phyloP scores from a whole-genome alignment of 2,888 invertebrate genomes.

The Chymomyza fuscimana region DNA sequence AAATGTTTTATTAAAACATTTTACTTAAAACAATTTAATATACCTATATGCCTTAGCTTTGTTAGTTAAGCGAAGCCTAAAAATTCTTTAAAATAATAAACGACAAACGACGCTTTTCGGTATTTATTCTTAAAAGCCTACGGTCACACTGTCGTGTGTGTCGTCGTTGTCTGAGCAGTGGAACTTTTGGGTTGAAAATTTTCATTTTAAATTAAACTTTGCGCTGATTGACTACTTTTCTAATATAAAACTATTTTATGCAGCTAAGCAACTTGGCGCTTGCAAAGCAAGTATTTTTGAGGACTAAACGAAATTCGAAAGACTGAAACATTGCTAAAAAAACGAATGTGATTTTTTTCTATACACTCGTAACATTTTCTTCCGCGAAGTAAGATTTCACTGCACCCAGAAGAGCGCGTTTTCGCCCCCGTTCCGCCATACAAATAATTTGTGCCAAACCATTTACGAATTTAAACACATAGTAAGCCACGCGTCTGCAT shows the following conservation, averaged over 20 bases:
- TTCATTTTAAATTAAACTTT: constrained; percentile 56
- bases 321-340: constrained; percentile 48
- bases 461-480: constrained; percentile 4
- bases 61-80: too few relatives aligned
- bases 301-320: constrained; percentile 57
- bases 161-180: constrained; percentile 63
- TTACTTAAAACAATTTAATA: too few relatives aligned
- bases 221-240: constrained; percentile 57
- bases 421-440: constrained; percentile 35
- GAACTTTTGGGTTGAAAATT: constrained; percentile 54
- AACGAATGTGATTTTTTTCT: constrained; percentile 40
- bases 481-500: not conserved
- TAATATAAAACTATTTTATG: constrained; percentile 50
- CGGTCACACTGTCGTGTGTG: constrained; percentile 14
- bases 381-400: constrained; percentile 39
- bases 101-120: not conserved
- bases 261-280: constrained; percentile 37
- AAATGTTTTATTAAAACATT: too few relatives aligned
- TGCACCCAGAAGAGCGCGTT: constrained; percentile 45
- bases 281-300: constrained; percentile 49
- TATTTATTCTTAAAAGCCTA: not conserved
- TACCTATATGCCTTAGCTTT: too few relatives aligned
- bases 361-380: constrained; percentile 66
- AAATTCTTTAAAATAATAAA: too few relatives aligned
- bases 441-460: constrained; percentile 51